These are phyloP conservation scores for Thryonomys swinderianus DNA, from an alignment of 2,113 vertebrate species.

Conservation along the genomic window DNA sequence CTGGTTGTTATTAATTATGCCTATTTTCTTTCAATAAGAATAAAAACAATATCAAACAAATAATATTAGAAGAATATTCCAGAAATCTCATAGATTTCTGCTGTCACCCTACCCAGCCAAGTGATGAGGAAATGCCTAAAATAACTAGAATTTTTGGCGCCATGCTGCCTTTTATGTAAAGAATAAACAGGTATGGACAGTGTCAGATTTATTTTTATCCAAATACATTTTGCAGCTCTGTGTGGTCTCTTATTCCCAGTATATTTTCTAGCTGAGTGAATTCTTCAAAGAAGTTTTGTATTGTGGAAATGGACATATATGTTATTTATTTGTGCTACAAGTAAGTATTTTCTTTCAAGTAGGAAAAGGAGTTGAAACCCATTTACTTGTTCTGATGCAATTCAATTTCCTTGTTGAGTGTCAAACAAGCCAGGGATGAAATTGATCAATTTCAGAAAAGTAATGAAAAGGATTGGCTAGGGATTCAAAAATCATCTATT, in stretches of 20 bases:
- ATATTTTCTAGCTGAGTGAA: slow-evolving; percentile 60
- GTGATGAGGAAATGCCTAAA: background rate
- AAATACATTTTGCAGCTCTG: slow-evolving; percentile 30
- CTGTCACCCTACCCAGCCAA: background rate
- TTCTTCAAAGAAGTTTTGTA: slow-evolving; percentile 64
- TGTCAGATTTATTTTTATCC: slow-evolving; percentile 40
- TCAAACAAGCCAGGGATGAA: slow-evolving; percentile 80
- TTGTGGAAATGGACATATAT: slow-evolving; percentile 57
- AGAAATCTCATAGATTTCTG: background rate
- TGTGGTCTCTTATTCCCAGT: slow-evolving; percentile 40
- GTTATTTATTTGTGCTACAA: slow-evolving; percentile 70
- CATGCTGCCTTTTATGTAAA: background rate
- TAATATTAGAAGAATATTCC: background rate
- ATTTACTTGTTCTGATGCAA: slow-evolving; percentile 75
- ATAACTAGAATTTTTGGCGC: background rate
- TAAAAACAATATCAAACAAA: background rate
- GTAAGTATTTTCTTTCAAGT: slow-evolving; percentile 75
- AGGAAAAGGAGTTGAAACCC: slow-evolving; percentile 62
- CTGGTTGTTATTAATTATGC: background rate
- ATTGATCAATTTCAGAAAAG: slow-evolving; percentile 81
- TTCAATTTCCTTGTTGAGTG: slow-evolving; percentile 80
- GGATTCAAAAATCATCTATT: slow-evolving; percentile 62
- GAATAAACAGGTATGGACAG: slow-evolving; percentile 36
- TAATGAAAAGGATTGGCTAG: slow-evolving; percentile 76
- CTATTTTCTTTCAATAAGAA: slow-evolving; percentile 13